These are phyloP conservation scores for Alces alces DNA, from an alignment of 2,113 vertebrate species.

Conservation along the genomic window DNA sequence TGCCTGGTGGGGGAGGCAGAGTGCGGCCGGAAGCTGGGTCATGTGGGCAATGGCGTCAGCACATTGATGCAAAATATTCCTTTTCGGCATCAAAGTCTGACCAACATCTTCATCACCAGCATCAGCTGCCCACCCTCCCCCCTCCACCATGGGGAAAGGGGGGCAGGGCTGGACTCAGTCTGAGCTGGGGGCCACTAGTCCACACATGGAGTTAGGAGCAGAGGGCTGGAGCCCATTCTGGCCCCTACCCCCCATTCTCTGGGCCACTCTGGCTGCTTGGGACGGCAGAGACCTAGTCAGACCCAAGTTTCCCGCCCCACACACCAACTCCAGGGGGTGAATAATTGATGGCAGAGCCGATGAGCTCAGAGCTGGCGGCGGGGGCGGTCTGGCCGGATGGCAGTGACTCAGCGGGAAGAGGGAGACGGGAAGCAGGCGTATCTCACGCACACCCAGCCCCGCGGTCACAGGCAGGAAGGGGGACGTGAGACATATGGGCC, in stretches of 20 bases:
- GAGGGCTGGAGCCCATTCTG: background rate
- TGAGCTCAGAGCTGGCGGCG: slow-evolving; percentile 63
- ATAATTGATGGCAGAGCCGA: slow-evolving; percentile 63
- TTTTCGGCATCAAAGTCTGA: accelerated
- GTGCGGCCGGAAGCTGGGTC: background rate
- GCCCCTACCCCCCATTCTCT: accelerated
- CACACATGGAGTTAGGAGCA: background rate
- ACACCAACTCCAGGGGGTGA: slow-evolving; percentile 48
- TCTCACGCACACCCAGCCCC: background rate
- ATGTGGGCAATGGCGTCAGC: accelerated
- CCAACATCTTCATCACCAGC: background rate
- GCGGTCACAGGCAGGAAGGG: background rate
- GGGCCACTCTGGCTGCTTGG: accelerated
- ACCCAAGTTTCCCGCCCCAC: background rate
- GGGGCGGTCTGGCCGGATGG: slow-evolving; percentile 49
- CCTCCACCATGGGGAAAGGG: accelerated
- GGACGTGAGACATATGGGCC: background rate
- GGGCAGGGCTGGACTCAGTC: background rate
- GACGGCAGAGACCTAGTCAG: background rate
- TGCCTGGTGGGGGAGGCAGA: background rate
- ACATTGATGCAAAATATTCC: background rate
- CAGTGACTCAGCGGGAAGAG: slow-evolving; percentile 14
- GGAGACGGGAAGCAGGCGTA: background rate
- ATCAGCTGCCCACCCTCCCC: accelerated
- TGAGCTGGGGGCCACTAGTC: background rate